phyloP scores from a whole-genome alignment of 2,888 invertebrate species.

The Drosophila engyochracea region DNA sequence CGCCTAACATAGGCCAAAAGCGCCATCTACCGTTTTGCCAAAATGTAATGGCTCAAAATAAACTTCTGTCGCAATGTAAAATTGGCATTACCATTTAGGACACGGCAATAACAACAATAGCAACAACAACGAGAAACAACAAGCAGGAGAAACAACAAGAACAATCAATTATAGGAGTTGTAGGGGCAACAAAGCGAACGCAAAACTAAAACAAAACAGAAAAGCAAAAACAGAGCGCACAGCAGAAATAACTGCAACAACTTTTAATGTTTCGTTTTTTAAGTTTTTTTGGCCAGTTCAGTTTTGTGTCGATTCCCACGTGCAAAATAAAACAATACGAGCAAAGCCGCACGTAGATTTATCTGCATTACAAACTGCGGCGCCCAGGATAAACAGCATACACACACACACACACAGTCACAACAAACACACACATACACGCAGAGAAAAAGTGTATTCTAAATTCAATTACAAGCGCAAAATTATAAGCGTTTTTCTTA shows the following conservation, averaged over 20 bases:
- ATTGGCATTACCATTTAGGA: slow-evolving; percentile 68
- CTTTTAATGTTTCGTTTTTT: background rate
- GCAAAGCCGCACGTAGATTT: slow-evolving; percentile 65
- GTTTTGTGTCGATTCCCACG: slow-evolving; percentile 69
- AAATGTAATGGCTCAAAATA: slow-evolving; percentile 42
- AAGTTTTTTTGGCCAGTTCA: slow-evolving; percentile 46
- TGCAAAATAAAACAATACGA: slow-evolving; percentile 75
- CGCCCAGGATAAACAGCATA: slow-evolving; percentile 52
- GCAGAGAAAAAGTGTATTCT: background rate
- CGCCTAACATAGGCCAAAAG: slow-evolving; percentile 4
- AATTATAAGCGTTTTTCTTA: background rate
- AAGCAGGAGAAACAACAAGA: slow-evolving; percentile 27
- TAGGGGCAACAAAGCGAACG: slow-evolving; percentile 17
- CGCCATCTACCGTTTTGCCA: slow-evolving; percentile 23
- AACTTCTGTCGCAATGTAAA: slow-evolving; percentile 65
- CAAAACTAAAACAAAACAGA: slow-evolving; percentile 40
- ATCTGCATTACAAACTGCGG: slow-evolving; percentile 65
- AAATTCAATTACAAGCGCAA: background rate
- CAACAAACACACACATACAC: slow-evolving; percentile 24
- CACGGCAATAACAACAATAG: slow-evolving; percentile 30
- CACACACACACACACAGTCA: slow-evolving; percentile 13
- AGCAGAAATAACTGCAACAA: slow-evolving; percentile 53
- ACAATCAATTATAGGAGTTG: slow-evolving; percentile 54
- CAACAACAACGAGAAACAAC: slow-evolving; percentile 22
- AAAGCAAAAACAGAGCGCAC: slow-evolving; percentile 25